Base-by-base conservation (phyloP, 1,140 invertebrate genomes). In the Drosophila bipectinata region DNA sequence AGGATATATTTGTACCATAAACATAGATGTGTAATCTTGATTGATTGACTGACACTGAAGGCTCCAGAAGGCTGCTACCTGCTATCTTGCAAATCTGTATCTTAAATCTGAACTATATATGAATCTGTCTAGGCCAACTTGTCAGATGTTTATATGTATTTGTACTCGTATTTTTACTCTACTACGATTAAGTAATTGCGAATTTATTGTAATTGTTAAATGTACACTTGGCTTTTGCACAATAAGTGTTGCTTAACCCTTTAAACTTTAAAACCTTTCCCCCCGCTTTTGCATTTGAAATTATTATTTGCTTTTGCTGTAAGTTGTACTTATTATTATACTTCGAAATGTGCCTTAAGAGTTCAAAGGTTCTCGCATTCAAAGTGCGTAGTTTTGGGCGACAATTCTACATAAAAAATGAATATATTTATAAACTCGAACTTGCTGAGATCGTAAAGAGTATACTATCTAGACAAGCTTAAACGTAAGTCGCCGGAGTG, bases 21-120 rank as follows among this genome's bases (percentile, higher is more conserved):
- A 66, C 34, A 75, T 39, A 59, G 57, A 74, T 66, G 66, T 83
- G 73, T 73, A 68, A 77, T 74, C 74, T 60, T 73, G 78, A 77
- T 85, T 91, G 89, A 89, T 83, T 91, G 89, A 91, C 89, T 91
- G 89, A 91, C 89, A 91, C 89, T 91, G 72, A 83, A 77, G 87
- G 87, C 87, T 84, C 68, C 55, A 56, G 37, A 56, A 62, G 67
- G 72, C 64, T 85, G 72, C 66, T 80, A 59, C 60, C 61, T 56
- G 62, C 59, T 80, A 74, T 79, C 69, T 64, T 57, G 75, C 41
- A 64, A 66, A 71, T 52, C 59, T 49, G 32, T 56, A 67, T 48
- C 41, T 55, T 34, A 72, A 73, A 58, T 32, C 37, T 53, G 15
- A 53, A 12, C 63, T 69, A 56, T 69, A 69, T 53, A 69, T 53